Evolutionary conservation across 2,113 vertebrate species (phyloP).

Genomic region (Tympanuchus pallidicinctus): DNA sequence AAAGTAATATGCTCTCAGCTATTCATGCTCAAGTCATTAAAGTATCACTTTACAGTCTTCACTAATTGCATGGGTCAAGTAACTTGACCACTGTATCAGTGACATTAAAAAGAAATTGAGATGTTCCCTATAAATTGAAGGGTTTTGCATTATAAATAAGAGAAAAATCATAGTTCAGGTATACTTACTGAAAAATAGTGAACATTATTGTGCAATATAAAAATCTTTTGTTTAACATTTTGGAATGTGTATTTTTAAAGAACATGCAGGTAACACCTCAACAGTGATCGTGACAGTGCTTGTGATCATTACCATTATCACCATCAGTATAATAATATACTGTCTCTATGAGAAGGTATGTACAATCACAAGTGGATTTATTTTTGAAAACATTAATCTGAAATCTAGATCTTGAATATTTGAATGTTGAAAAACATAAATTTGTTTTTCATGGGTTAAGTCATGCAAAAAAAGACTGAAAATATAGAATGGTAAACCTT

Average conservation of each 20-base stretch:
- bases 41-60: not conserved
- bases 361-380: not conserved
- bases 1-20: not conserved
- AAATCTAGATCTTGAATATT: not conserved
- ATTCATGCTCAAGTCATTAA: not conserved
- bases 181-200: not conserved
- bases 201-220: not conserved
- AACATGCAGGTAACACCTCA: rapidly evolving
- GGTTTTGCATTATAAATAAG: not conserved
- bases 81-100: not conserved
- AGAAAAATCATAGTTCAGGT: not conserved
- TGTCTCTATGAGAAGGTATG: not conserved
- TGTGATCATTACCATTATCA: not conserved
- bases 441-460: not conserved
- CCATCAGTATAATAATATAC: rapidly evolving
- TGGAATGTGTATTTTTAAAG: constrained; percentile 14
- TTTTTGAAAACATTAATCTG: not conserved
- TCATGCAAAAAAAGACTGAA: not conserved
- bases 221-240: not conserved
- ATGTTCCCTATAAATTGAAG: not conserved
- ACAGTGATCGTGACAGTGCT: rapidly evolving
- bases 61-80: not conserved
- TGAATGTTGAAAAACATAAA: not conserved
- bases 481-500: not conserved
- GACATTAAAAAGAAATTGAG: not conserved